phyloP scores from a whole-genome alignment of 2,797 vertebrate genomes.

The Gymnoscopelus braueri region DNA sequence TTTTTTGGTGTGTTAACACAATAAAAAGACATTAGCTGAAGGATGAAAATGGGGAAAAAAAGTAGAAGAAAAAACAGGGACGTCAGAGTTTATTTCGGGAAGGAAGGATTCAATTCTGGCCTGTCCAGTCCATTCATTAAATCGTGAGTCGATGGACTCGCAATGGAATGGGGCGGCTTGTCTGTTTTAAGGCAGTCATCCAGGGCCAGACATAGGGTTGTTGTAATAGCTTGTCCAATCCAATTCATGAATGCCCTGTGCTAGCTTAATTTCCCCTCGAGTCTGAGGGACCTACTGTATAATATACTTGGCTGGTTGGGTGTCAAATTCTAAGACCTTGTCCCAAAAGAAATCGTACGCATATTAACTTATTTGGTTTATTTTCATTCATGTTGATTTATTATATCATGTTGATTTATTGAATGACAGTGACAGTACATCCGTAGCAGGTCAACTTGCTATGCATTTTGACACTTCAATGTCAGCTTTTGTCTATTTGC shows the following conservation, averaged over 20 bases:
- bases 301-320: conserved; percentile 38
- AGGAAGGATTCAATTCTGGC: conserved; percentile 1
- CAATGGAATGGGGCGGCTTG: conserved; percentile 26
- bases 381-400: too few species aligned
- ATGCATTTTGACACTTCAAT: too few species aligned
- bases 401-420: too few species aligned
- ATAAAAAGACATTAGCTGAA: background rate
- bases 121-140: conserved; percentile 6
- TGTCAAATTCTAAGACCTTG: conserved; percentile 20
- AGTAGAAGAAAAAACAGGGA: conserved; percentile 7
- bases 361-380: too few species aligned
- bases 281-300: conserved; percentile 22
- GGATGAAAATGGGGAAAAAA: too few species aligned
- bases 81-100: background rate
- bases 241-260: conserved; percentile 45
- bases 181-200: conserved; percentile 30
- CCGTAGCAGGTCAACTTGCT: too few species aligned
- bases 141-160: conserved; percentile 12
- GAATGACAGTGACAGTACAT: too few species aligned
- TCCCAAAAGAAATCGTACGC: too few species aligned
- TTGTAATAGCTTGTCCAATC: conserved; percentile 37
- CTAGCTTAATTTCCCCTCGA: conserved; percentile 30
- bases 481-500: too few species aligned
- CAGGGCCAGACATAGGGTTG: background rate
- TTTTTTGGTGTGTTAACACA: background rate